Evolutionary conservation across 2,113 vertebrate genomes (phyloP), one percentile per base, ranked within the genome.

Genomic region (Epinephelus cyanopodus): DNA sequence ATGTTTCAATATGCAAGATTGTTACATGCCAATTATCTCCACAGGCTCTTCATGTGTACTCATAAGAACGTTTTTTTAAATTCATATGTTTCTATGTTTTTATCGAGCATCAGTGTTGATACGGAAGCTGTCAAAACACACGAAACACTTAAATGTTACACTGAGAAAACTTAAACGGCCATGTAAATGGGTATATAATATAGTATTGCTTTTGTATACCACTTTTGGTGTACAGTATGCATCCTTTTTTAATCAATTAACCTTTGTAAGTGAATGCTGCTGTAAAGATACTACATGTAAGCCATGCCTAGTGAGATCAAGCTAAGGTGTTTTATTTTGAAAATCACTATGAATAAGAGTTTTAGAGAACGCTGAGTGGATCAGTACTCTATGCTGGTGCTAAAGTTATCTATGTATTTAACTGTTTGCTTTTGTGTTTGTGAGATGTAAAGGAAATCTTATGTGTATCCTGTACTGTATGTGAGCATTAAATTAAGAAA

Each of bases 371-470:
- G 81, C 87, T 89, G 89, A 91, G 73, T 79, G 73, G 71, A 71
- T 92, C 82, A 82, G 83, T 81, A 14, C 84, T 91, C 88, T 87
- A 77, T 58, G 85, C 92, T 76, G 94, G 94, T 95, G 94, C 94
- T 95, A 94, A 92, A 89, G 74, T 93, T 89, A 85, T 86, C 82
- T 61, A 85, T 79, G 93, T 94, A 90, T 92, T 93, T 85, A 91
- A 80, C 78, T 90, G 90, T 94, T 93, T 92, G 92, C 91, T 92
- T 95, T 92, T 90, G 94, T 95, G 91, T 93, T 88, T 85, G 94
- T 94, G 94, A 91, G 81, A 89, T 88, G 91, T 92, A 88, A 91
- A 92, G 75, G 82, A 87, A 89, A 86, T 87, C 84, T 66, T 77
- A 86, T 78, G 88, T 91, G 91, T 93, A 90, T 83, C 88, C 70